Evolutionary conservation across 2,888 invertebrate species (phyloP), one percentile per base, ranked within the genome.

Genomic region (Bellardia pandia): DNA sequence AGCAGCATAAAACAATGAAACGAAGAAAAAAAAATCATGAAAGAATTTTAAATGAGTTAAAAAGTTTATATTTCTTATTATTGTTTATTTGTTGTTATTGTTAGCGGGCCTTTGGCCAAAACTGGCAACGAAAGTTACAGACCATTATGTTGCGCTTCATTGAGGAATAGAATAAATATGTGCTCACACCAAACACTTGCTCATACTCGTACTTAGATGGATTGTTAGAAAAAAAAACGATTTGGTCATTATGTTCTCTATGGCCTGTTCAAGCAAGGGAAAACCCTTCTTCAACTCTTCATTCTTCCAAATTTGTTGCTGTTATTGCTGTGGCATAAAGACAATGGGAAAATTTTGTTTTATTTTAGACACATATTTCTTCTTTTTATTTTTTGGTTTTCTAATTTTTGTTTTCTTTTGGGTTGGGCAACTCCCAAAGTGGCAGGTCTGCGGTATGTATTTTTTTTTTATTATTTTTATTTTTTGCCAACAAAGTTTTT

Each of bases 361-460:
- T 48, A 56, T 77, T 83, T 76, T 71, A 62, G 64, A 53, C 71
- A 71, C 62, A 72, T 56, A 69, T 16, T 62, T 42, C 7, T 45
- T 23, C 53, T 80, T 69, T 42, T 16, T 71, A 42, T 72, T 77
- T 62, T 58, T 48, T 76, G 42, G 42, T 75, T 77, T 77, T 83
- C 62, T 58, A 78, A 68, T 72, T 78, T 85, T 33, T 69, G 64
- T 77, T 72, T 79, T 79, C 72, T 86, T 71, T 86, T 85, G 87
- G 87, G 87, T 82, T 87, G 87, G 87, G 87, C 85, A 75, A 75
- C 74, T 87, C 78, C 85, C 81, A 82, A 85, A 87, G 69, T 77
- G 42, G 23, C 53, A 5, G 72, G 42, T 71, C 23, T 78, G 45
- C 72, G 60, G 60, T 64, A 62, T 66, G 42, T 75, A 77, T 72